These are phyloP conservation scores for Smittia sp. DNA, from an alignment of 2,888 invertebrate genomes.

Conservation along the genomic window DNA sequence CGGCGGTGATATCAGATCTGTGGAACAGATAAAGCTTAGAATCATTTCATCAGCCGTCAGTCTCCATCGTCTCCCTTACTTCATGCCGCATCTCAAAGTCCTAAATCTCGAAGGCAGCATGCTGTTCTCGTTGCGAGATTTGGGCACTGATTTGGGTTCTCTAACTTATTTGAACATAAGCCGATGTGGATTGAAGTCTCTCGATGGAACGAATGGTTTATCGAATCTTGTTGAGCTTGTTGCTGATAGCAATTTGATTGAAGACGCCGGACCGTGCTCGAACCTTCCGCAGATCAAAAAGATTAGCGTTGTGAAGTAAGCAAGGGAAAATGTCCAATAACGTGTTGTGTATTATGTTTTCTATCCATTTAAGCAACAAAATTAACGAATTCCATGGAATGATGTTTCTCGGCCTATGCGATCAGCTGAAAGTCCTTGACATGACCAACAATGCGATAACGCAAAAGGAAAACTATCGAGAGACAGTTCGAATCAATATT, in stretches of 20 bases:
- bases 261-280: constrained; percentile 61
- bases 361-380: constrained; percentile 46
- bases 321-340: no score
- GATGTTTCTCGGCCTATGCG: constrained; percentile 52
- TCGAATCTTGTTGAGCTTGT: constrained; percentile 61
- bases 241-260: constrained; percentile 63
- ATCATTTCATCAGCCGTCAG: constrained; percentile 66
- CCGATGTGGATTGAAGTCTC: constrained; percentile 62
- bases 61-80: constrained; percentile 61
- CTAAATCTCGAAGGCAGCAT: constrained; percentile 67
- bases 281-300: constrained; percentile 55
- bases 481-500: constrained; percentile 50
- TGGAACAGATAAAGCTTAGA: constrained; percentile 61
- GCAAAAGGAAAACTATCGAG: constrained; percentile 49
- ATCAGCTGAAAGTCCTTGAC: constrained; percentile 58
- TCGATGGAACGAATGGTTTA: constrained; percentile 68
- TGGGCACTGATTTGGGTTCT: constrained; percentile 63
- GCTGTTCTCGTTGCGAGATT: constrained; percentile 64
- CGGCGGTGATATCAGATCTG: constrained; percentile 53
- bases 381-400: constrained; percentile 50
- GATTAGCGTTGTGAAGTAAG: constrained; percentile 54
- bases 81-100: constrained; percentile 61
- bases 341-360: constrained; percentile 41
- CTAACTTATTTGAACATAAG: constrained; percentile 57
- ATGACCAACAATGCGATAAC: constrained; percentile 56